Evolutionary conservation across 2,113 vertebrate genomes (phyloP), one percentile per base, ranked within the genome.

Genomic region (Limnothrissa miodon): DNA sequence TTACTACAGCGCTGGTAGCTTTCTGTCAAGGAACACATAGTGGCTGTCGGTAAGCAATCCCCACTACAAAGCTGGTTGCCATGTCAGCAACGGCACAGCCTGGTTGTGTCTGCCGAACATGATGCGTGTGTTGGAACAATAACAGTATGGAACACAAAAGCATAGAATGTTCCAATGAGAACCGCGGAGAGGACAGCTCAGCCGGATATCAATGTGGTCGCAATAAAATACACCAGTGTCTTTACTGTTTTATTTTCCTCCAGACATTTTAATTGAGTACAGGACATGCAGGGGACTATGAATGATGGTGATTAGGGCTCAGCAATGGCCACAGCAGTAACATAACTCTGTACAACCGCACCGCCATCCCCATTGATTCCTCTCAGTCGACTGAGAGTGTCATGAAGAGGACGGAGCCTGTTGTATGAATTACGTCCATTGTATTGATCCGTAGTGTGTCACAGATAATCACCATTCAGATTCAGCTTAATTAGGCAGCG

Each of bases 401-500:
- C 25, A 3, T n/a, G 25, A 33, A 11, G n/a, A 29, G 11, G 33
- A 15, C 2, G 25, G 59, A 81, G 66, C 33, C 80, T 19, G 51
- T 80, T 85, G 84, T 53, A 84, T 46, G 83, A 86, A 79, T 51
- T 59, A 51, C 81, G 83, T 74, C 87, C 46, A 42, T 45, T 44
- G 7, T 62, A 85, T 88, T 56, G 82, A 88, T 85, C 70, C 21
- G 66, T 51, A 80, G 56, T 80, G 45, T 39, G 53, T 81, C 36
- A 25, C 33, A 36, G 13, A 45, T 78, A 48, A 86, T 84, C 80
- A 82, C 79, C 85, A 78, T 82, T 82, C 81, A 70, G 36, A 45
- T 62, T 83, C 44, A 48, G 56, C 81, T 80, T 83, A 88, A 83
- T 87, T 81, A 85, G 44, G 74, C 39, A n/a, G 45, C 53, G 79